phyloP scores from a whole-genome alignment of 2,113 vertebrate genomes.

The Phalacrocorax aristotelis region DNA sequence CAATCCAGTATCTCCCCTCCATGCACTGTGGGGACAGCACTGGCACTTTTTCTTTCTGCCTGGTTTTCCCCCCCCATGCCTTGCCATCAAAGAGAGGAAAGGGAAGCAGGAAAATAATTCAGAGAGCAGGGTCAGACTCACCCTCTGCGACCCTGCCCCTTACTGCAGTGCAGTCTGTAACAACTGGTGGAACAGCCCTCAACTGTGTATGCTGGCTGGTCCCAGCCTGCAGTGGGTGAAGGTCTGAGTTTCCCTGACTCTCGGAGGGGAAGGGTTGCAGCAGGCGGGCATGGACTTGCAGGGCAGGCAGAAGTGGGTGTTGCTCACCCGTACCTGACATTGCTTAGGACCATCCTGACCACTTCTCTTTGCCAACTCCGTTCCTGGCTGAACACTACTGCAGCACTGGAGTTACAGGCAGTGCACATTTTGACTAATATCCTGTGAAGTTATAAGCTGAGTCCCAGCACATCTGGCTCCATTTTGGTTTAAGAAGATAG shows the following conservation, averaged over 20 bases:
- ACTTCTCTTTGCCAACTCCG: neutral
- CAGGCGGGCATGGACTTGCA: fast-evolving
- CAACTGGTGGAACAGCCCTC: neutral
- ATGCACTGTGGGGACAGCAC: neutral
- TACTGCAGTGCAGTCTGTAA: neutral
- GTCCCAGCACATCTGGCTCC: neutral
- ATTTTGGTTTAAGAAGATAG: neutral
- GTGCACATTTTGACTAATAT: neutral
- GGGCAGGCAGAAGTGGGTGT: neutral
- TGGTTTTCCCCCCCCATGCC: neutral
- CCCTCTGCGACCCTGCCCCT: neutral
- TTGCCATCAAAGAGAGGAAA: neutral
- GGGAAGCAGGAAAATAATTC: neutral
- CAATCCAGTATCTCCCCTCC: neutral
- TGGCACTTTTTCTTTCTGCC: neutral
- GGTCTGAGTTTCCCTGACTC: neutral
- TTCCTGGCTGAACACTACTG: neutral
- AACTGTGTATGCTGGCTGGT: fast-evolving
- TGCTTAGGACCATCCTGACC: fast-evolving
- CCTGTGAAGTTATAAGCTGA: neutral
- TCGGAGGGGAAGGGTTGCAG: neutral
- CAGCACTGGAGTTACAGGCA: neutral
- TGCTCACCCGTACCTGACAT: fast-evolving
- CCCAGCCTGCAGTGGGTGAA: fast-evolving
- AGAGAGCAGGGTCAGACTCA: neutral